Percentiles rank a stretch among this genome's conserved stretches.
phyloP scores from a whole-genome alignment of 2,797 vertebrate genomes.

The Rhinichthys osculus region DNA sequence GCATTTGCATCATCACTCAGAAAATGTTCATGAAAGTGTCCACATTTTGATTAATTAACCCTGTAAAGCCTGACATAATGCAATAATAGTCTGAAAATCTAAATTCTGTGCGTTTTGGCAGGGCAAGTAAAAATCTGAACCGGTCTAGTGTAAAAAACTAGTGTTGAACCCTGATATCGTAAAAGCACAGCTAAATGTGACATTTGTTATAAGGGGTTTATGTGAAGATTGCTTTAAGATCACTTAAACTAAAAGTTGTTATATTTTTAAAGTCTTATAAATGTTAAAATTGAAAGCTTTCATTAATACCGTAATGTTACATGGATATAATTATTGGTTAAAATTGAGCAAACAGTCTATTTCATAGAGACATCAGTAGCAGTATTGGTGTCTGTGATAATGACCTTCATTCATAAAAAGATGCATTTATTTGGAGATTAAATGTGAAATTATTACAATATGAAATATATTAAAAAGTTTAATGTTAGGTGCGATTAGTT shows the following conservation, averaged over 20 bases:
- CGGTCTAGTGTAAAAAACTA: no score
- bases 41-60: no score
- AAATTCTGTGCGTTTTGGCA: not conserved
- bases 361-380: no score
- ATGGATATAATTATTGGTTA: not conserved
- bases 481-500: not conserved
- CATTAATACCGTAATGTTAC: no score
- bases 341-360: no score
- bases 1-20: not conserved
- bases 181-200: not conserved
- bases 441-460: not conserved
- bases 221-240: not conserved
- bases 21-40: not conserved
- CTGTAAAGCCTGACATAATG: not conserved
- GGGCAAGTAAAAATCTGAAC: no score
- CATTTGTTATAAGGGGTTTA: not conserved
- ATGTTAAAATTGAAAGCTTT: not conserved
- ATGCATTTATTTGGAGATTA: not conserved
- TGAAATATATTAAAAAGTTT: not conserved
- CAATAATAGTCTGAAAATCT: not conserved
- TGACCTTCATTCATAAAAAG: not conserved
- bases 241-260: not conserved
- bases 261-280: not conserved
- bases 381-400: no score
- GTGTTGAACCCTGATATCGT: not conserved